phyloP scores from a whole-genome alignment of 1,140 invertebrate genomes.

The Akabosia matsudoensis region DNA sequence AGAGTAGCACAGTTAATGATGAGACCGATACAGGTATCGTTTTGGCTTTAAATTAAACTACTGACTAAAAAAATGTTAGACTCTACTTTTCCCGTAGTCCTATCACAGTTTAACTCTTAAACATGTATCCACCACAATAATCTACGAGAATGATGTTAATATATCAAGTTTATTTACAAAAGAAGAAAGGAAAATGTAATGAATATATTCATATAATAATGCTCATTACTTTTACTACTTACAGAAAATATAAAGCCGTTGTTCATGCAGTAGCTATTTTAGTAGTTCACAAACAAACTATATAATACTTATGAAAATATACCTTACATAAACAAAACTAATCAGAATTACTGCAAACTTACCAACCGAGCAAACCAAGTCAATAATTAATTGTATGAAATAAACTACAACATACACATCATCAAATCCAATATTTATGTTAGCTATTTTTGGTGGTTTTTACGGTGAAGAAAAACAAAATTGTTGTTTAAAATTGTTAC shows the following conservation, averaged over 20 bases:
- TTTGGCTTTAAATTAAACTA: not conserved
- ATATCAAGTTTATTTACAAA: no score
- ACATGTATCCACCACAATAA: not conserved
- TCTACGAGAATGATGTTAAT: not conserved
- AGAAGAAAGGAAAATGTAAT: no score
- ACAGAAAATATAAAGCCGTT: not conserved
- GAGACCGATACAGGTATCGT: slow-evolving; percentile 8
- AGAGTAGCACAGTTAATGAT: slow-evolving; percentile 17
- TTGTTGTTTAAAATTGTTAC: slow-evolving; percentile 1
- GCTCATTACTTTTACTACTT: not conserved
- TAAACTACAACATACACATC: not conserved
- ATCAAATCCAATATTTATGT: no score
- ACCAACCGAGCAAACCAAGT: not conserved
- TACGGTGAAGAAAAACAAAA: no score
- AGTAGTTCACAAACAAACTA: not conserved
- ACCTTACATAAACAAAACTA: not conserved
- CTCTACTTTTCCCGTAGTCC: not conserved
- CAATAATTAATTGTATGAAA: slow-evolving; percentile 13
- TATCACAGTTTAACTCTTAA: not conserved
- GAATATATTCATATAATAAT: no score
- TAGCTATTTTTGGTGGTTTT: no score
- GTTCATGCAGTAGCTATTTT: no score
- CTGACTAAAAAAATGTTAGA: not conserved
- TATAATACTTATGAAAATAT: not conserved
- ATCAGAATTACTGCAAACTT: not conserved